Conservation (phyloP, 2,113 vertebrate species). For the Corythaeola cristata region DNA sequence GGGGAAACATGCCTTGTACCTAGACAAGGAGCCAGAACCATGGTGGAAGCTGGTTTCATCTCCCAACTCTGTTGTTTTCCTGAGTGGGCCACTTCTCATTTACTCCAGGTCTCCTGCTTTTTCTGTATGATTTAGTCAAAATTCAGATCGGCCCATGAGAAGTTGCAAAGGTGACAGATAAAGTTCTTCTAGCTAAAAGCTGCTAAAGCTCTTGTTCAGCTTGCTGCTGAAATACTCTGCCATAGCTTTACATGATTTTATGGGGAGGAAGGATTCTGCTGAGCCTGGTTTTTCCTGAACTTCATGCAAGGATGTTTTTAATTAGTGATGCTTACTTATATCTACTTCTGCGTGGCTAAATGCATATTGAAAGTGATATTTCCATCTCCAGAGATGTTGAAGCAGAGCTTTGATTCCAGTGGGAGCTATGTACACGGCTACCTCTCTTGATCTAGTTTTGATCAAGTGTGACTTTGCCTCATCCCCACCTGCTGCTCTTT, state of each 20-base stretch:
- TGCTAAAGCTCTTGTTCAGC: neutral
- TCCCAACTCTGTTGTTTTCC: neutral
- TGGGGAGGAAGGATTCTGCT: neutral
- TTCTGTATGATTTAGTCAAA: neutral
- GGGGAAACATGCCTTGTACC: neutral
- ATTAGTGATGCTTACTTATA: neutral
- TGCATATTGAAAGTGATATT: neutral
- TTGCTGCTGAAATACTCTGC: neutral
- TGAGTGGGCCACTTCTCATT: neutral
- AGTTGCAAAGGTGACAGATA: neutral
- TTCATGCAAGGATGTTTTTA: neutral
- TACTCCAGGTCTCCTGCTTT: neutral
- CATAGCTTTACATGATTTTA: neutral
- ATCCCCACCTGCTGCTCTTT: neutral
- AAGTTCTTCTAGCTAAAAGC: neutral
- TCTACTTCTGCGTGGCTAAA: neutral
- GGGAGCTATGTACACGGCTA: accelerated
- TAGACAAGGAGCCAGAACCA: neutral
- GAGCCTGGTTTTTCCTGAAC: neutral
- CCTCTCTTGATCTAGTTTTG: neutral
- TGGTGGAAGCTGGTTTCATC: neutral
- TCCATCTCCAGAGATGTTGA: neutral
- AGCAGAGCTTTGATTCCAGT: neutral
- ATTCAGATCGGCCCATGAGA: neutral
- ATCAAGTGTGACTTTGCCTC: neutral